These are phyloP conservation scores for Macrotrachela quadricornifera DNA, from an alignment of 1,140 invertebrate genomes.

Conservation along the genomic window DNA sequence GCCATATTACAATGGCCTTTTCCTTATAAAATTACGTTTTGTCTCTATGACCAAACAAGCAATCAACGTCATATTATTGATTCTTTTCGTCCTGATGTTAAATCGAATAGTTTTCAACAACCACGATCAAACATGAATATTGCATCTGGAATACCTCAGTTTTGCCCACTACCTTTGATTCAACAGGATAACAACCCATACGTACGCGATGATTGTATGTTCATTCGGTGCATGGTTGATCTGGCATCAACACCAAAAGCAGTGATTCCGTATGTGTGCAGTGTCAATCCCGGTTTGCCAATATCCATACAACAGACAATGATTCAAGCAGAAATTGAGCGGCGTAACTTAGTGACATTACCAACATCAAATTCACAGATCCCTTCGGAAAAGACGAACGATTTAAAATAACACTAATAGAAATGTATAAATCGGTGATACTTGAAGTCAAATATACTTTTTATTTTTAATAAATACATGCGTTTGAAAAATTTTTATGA, in stretches of 20 bases:
- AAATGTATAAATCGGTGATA: too few relatives aligned
- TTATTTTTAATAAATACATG: too few relatives aligned
- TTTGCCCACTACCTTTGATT: background rate
- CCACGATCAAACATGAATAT: conserved; percentile 5
- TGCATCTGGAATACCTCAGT: background rate
- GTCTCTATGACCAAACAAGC: conserved; percentile 12
- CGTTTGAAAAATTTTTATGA: too few relatives aligned
- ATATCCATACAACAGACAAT: too few relatives aligned
- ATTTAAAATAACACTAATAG: too few relatives aligned
- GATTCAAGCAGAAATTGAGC: too few relatives aligned
- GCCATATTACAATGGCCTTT: conserved; percentile 17
- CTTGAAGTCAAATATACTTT: too few relatives aligned
- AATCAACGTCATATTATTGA: conserved; percentile 7
- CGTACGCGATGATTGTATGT: conserved; percentile 1
- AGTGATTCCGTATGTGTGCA: too few relatives aligned
- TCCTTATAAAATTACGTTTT: conserved; percentile 14
- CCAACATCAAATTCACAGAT: too few relatives aligned
- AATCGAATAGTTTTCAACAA: background rate
- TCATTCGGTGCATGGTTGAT: conserved; percentile 3
- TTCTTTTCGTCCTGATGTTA: conserved; percentile 12
- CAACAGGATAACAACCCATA: background rate
- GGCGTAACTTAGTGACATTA: too few relatives aligned
- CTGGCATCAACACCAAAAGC: background rate
- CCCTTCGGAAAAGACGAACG: too few relatives aligned
- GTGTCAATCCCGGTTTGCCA: too few relatives aligned